A percentile compares a stretch with the other conserved stretches of the same genome.
phyloP scores from a whole-genome alignment of 2,797 vertebrate genomes.

The Ciconia nigra region DNA sequence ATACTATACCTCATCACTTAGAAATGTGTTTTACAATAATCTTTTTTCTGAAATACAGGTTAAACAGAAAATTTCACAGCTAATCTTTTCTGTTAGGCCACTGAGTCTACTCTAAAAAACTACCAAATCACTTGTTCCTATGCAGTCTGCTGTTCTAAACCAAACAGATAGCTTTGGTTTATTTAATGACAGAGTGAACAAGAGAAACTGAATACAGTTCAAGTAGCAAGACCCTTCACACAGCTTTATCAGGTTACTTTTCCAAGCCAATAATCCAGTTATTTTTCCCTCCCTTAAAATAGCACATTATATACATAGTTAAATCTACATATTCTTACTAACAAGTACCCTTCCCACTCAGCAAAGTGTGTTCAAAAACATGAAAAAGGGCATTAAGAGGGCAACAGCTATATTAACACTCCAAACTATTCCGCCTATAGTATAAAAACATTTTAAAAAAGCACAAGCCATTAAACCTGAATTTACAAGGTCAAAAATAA shows the following conservation, averaged over 20 bases:
- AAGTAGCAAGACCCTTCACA: not conserved
- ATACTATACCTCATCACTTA: not conserved
- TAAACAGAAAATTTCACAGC: not conserved
- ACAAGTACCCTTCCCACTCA: not conserved
- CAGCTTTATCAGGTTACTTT: not conserved
- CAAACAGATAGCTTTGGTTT: not conserved
- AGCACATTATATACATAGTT: not conserved
- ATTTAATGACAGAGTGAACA: not conserved
- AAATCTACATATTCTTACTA: not conserved
- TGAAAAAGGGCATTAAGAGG: not conserved
- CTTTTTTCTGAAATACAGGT: not conserved
- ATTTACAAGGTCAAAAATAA: not conserved
- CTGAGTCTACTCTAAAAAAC: not conserved
- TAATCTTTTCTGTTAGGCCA: not conserved
- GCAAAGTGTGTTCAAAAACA: not conserved
- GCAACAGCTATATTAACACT: not conserved
- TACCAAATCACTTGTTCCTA: not conserved
- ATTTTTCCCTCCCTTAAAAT: not conserved
- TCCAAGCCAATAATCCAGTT: not conserved
- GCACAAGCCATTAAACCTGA: not conserved
- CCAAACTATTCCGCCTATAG: not conserved
- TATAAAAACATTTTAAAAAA: not conserved
- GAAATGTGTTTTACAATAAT: not conserved
- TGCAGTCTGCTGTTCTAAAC: not conserved
- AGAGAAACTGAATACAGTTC: not conserved